Evolutionary conservation across 2,888 invertebrate genomes (phyloP), one percentile per base, ranked within the genome.

Genomic region (Lycophotia porphyrea): DNA sequence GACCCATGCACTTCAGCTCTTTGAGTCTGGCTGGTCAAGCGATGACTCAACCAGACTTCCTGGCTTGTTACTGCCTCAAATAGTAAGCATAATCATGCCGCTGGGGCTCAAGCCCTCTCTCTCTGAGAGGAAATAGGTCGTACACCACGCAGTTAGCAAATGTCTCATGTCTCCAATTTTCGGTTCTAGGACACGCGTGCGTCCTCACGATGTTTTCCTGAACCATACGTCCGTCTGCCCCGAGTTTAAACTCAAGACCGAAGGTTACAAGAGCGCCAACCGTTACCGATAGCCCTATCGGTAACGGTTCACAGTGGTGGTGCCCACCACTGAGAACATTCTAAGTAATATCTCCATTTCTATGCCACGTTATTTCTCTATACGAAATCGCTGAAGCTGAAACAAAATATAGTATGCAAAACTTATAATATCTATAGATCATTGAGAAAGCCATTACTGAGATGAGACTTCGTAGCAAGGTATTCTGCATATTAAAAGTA

Each of bases 381-480:
- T 2, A 27, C 42, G 55, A 74, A 74, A 63, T 44, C 52, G 13
- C 18, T 44, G 42, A 27, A 63, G 27, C 42, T 21, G 31, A 34
- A 44, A 61, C 47, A 44, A 74, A 74, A 58, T 36, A 58, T 36
- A 27, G 34, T 58, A 44, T 47, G 34, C 36, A 47, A 60, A 36
- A 36, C 44, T 58, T 44, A 24, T 47, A 24, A 31, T 72, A 39
- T 39, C n/a, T 34, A 58, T 69, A 69, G 49, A 71, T 84, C 36
- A 64, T 60, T 76, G 47, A 27, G 44, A 55, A 49, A 55, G 18
- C 77, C 77, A 82, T 85, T 85, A 82, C 71, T 63, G 65, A 71
- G 74, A 82, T 79, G 74, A 73, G 44, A 70, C 63, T 58, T 44
- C 69, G 77, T 84, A 78, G 71, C 13, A n/a, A n/a, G n/a, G n/a